Base-by-base conservation (phyloP, 2,797 vertebrate species). In the Sebastes cheni region DNA sequence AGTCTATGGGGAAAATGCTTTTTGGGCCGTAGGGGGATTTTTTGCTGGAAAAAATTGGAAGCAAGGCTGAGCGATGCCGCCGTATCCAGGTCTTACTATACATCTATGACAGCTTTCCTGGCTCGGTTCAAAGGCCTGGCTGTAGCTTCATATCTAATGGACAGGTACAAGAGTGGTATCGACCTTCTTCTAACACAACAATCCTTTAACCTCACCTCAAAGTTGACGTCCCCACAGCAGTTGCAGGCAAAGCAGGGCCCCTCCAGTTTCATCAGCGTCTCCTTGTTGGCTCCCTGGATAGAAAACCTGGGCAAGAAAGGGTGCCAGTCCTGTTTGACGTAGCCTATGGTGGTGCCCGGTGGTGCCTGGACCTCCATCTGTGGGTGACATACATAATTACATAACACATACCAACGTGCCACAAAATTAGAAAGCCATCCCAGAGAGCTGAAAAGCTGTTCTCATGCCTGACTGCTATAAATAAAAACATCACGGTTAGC, bases 321-420 rank as follows among this genome's bases (percentile, higher is more conserved):
- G 69, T 98, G 95, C 97, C 97, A 98, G 81, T 97, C 96, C 91
- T 98, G 97, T 12, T 93, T 92, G 65, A 98, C 36, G 0, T 95
- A 97, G 7, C 97, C 97, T 7, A 98, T 83, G 34, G 97, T 97
- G 85, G 95, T 97, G 25, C 97, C 97, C 0, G 97, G 97, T 0
- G 97, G 97, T 0, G 97, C 94, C 90, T 98, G 97, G 6, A 98
- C 95, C 90, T 98, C 97, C 94, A 98, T 83, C 97, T 98, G 86
- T 14, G 55, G 58, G 27, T 2, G 1, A 34, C 32, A 34, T 11
- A 27, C 27, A 27, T 27, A 22, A 32, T 67, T 72, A 73, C 6
- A 71, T 12, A 50, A 50, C 16, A 68, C 25, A 64, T 14, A 12
- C 16, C 10, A 0, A 25, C 4, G 1, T 32, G 10, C 13, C n/a